phyloP scores from a whole-genome alignment of 64 coral and sea anemone genomes.

The Montipora efflorescens region DNA sequence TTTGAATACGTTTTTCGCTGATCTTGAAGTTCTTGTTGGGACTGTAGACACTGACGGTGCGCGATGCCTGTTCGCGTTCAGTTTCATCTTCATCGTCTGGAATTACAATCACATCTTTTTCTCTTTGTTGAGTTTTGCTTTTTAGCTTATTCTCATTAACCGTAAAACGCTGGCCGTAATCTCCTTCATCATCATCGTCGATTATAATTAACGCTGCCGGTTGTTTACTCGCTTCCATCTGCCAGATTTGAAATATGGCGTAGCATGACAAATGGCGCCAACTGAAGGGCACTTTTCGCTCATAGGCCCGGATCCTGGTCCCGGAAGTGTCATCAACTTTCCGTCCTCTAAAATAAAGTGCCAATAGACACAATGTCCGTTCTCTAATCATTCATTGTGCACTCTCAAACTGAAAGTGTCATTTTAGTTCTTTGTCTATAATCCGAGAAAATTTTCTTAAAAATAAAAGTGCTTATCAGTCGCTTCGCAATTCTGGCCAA shows the following conservation, averaged over 20 bases:
- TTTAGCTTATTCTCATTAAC: neutral
- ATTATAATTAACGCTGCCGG: neutral
- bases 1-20: neutral
- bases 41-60: neutral
- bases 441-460: no score
- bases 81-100: neutral
- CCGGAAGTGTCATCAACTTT: no score
- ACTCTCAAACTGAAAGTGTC: no score
- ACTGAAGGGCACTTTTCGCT: neutral
- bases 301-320: neutral
- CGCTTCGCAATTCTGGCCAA: neutral
- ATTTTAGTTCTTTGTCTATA: no score
- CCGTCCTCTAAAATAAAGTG: no score
- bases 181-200: constrained; percentile 7
- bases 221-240: neutral
- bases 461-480: no score
- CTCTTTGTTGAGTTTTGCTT: no score
- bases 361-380: no score
- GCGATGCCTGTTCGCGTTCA: neutral
- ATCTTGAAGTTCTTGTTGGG: neutral
- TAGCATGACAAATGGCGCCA: neutral
- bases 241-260: neutral
- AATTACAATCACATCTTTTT: neutral
- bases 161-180: neutral
- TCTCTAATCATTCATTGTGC: no score